These are phyloP conservation scores for Drosophila pseudoananassae DNA, from an alignment of 1,140 invertebrate genomes.

Conservation along the genomic window DNA sequence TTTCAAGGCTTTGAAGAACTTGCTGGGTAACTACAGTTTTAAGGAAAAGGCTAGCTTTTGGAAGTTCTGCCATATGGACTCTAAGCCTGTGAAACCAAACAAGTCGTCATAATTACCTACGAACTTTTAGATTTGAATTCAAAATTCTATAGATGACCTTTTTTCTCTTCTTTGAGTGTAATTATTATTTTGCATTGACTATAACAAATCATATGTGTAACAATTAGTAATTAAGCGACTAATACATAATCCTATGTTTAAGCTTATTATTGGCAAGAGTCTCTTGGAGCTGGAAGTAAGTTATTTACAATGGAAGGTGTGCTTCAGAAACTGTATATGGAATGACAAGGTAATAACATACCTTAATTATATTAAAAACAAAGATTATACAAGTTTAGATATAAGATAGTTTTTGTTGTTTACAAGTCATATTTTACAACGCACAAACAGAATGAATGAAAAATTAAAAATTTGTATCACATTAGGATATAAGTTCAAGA, in stretches of 20 bases:
- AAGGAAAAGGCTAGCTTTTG: constrained; percentile 53
- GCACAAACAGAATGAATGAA: background rate
- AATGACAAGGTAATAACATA: background rate
- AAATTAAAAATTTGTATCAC: background rate
- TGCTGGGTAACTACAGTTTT: constrained; percentile 58
- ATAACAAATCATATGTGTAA: constrained; percentile 29
- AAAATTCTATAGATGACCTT: background rate
- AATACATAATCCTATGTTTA: constrained; percentile 8
- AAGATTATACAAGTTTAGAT: no score
- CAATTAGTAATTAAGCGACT: constrained; percentile 5
- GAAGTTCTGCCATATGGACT: constrained; percentile 16
- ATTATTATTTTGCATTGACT: constrained; percentile 15
- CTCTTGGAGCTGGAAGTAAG: constrained; percentile 7
- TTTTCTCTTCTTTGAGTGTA: background rate
- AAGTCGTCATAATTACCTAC: background rate
- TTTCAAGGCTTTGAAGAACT: constrained; percentile 63
- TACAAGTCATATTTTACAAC: background rate
- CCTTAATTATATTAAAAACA: no score
- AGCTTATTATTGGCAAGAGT: constrained; percentile 8
- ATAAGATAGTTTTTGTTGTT: background rate
- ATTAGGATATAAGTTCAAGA: background rate
- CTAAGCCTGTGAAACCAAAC: background rate
- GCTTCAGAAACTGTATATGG: background rate
- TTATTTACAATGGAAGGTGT: constrained; percentile 19
- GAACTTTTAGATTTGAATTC: constrained; percentile 1